Base-by-base conservation (phyloP, 2,797 vertebrate species). In the Anas georgica region DNA sequence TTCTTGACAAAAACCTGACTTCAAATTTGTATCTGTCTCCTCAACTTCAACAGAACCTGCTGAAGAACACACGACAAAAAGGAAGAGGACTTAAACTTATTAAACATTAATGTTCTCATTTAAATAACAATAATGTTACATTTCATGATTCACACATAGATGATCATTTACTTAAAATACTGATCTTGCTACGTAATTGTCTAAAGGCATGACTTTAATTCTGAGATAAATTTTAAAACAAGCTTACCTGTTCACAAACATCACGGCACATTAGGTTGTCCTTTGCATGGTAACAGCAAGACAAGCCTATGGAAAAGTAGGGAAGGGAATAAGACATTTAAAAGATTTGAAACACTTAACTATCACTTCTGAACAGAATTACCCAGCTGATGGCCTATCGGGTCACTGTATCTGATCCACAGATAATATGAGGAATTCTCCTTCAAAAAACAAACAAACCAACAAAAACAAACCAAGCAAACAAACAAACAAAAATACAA, bases 231-330 rank as follows among this genome's bases (percentile, higher is more conserved):
- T 60, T 73, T 86, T 56, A 58, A 89, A 83, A 43, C 18, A 60
- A 92, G 68, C 97, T 96, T 98, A 99, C 99, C 99, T 99, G 99
- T 91, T 99, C 98, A 98, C 99, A 99, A 52, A 99, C 99, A 97
- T 99, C 99, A 96, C 98, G 99, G 91, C 99, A 99, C 96, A 98
- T 98, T 72, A 98, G 98, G 88, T 97, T 97, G 84, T 99, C 98
- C 33, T 98, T 98, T 92, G 99, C 99, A 97, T 99, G 98, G 85
- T 98, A 98, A 98, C 99, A 99, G 95, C 99, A 99, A 95, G 98
- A 98, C 58, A 98, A 94, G 89, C 97, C 98, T 98, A 86, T 15
- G 81, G 73, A 94, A 94, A 96, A 96, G 45, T 31, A 3, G 6
- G 29, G n/a, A 25, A 66, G 6, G 55, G 17, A 52, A 88, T 74